phyloP scores from a whole-genome alignment of 1,140 invertebrate species.

The Procambarus clarkii region DNA sequence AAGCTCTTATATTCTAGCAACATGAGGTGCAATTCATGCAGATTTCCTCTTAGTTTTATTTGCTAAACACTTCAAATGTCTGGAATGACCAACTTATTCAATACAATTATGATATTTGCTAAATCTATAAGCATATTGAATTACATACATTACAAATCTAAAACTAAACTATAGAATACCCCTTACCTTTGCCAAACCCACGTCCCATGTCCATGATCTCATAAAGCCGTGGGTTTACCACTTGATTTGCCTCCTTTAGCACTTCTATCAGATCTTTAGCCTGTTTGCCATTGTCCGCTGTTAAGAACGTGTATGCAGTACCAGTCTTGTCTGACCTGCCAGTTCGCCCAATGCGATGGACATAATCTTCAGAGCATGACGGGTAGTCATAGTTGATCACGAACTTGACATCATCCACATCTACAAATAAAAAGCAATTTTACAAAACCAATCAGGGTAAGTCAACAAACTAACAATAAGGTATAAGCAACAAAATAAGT shows the following conservation, averaged over 20 bases:
- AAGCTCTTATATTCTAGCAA: too few species aligned
- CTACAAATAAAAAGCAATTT: constrained; percentile 78
- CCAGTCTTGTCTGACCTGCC: constrained; percentile 93
- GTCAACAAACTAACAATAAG: constrained; percentile 37
- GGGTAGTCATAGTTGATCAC: constrained; percentile 99
- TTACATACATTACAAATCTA: too few species aligned
- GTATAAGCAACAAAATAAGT: background rate
- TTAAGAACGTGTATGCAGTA: constrained; percentile 99
- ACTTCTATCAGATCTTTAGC: constrained; percentile 94
- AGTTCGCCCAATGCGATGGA: constrained; percentile 98
- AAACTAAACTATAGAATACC: too few species aligned
- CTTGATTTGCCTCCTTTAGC: constrained; percentile 94
- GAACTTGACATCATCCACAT: constrained; percentile 99
- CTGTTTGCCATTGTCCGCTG: constrained; percentile 91
- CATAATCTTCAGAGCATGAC: constrained; percentile 98
- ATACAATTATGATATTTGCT: too few species aligned
- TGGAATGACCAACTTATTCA: too few species aligned
- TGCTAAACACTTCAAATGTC: too few species aligned
- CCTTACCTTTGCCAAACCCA: constrained; percentile 73
- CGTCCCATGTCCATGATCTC: constrained; percentile 79
- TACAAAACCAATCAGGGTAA: constrained; percentile 8
- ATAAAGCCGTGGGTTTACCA: constrained; percentile 75
- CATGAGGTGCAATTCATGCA: too few species aligned
- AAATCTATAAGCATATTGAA: too few species aligned
- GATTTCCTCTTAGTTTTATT: too few species aligned